These are phyloP conservation scores for Nomia melanderi DNA, from an alignment of 1,140 invertebrate genomes.

Conservation along the genomic window DNA sequence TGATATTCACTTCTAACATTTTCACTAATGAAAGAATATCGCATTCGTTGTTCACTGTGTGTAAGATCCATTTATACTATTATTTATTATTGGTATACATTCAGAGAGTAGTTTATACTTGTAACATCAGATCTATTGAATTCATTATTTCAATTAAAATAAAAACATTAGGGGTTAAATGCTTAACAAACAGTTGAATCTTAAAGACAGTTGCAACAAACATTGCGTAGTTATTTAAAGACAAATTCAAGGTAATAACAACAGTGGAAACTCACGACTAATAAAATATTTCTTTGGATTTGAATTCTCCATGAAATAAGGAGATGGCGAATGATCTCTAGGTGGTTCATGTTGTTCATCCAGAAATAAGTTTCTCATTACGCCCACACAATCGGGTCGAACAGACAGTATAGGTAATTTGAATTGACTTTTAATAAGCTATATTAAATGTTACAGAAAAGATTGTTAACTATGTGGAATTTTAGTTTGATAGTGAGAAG, in stretches of 20 bases:
- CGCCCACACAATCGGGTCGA: slow-evolving; percentile 84
- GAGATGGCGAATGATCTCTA: slow-evolving; percentile 82
- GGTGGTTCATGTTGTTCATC: slow-evolving; percentile 82
- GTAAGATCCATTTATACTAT: slow-evolving; percentile 53
- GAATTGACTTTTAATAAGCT: slow-evolving; percentile 85
- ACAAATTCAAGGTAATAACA: slow-evolving; percentile 37
- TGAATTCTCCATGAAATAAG: slow-evolving; percentile 86
- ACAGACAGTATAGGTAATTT: slow-evolving; percentile 85
- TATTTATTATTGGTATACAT: not conserved
- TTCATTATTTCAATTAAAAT: not conserved
- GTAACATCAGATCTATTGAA: not conserved
- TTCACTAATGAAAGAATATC: slow-evolving; percentile 60
- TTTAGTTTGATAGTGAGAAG: no score
- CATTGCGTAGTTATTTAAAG: not conserved
- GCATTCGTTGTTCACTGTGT: slow-evolving; percentile 53
- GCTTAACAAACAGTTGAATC: slow-evolving; percentile 48
- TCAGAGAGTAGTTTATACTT: not conserved
- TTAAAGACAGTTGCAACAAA: not conserved
- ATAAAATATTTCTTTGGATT: slow-evolving; percentile 85
- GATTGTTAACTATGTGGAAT: no score
- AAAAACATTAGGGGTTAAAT: not conserved
- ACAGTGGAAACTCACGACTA: slow-evolving; percentile 56
- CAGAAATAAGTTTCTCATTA: slow-evolving; percentile 82
- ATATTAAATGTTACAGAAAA: slow-evolving; percentile 18
- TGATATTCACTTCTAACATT: slow-evolving; percentile 52